A percentile compares a stretch with the other conserved stretches of the same genome.
These are phyloP conservation scores for Aphis craccivora DNA, from an alignment of 1,140 invertebrate species.

Conservation along the genomic window DNA sequence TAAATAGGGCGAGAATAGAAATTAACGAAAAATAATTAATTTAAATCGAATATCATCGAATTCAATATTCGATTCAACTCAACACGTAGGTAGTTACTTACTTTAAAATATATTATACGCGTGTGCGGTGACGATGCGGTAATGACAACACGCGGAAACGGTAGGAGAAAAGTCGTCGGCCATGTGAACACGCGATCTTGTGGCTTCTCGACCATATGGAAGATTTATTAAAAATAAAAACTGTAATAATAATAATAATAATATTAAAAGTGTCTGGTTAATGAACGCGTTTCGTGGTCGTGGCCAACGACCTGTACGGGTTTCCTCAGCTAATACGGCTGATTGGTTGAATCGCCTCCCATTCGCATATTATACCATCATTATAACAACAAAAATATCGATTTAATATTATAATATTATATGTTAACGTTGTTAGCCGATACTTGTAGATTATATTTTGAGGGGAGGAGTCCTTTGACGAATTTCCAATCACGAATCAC, in stretches of 20 bases:
- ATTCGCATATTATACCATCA: background rate
- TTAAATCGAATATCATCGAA: background rate
- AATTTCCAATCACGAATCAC: background rate
- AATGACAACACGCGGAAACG: background rate
- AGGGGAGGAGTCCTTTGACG: background rate
- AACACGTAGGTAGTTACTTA: background rate
- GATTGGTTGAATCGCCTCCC: background rate
- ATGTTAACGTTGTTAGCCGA: background rate
- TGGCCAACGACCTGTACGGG: constrained; percentile 37
- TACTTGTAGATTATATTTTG: background rate
- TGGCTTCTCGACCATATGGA: background rate
- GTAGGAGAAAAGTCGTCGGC: background rate
- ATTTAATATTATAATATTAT: background rate
- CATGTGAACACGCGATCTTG: constrained; percentile 41
- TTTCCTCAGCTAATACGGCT: background rate
- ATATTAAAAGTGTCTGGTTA: constrained; percentile 15
- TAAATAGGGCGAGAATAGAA: no score
- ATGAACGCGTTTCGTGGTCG: constrained; percentile 17
- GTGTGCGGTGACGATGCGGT: background rate
- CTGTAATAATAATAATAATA: constrained; percentile 25
- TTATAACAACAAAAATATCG: background rate
- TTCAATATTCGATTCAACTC: background rate
- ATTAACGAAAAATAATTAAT: background rate
- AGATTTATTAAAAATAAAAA: background rate
- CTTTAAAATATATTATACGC: background rate